These are phyloP conservation scores for Alviniconcha marisindica DNA, from an alignment of 1,140 invertebrate species.

Conservation along the genomic window DNA sequence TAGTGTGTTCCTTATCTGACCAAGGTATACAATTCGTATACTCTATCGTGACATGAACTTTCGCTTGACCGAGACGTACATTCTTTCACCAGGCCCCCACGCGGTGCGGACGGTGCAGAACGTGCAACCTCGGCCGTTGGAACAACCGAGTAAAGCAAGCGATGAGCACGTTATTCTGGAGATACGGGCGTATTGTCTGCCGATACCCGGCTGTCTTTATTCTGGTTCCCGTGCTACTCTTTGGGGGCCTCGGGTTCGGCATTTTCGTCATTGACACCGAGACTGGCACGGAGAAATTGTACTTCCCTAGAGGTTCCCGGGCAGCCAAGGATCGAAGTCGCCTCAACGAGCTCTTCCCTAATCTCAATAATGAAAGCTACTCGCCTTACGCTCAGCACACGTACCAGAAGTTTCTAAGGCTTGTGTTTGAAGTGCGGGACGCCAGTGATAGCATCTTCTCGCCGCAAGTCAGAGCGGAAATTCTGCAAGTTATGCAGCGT, in stretches of 20 bases:
- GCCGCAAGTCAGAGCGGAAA: not conserved
- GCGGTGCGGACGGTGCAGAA: not conserved
- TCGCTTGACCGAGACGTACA: too few species aligned
- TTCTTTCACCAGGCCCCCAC: too few species aligned
- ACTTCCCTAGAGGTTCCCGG: conserved; percentile 18
- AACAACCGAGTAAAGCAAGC: not conserved
- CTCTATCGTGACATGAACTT: too few species aligned
- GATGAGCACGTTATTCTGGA: not conserved
- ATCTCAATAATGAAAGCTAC: not conserved
- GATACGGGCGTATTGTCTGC: conserved; percentile 25
- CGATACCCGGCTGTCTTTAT: conserved; percentile 18
- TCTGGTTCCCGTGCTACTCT: conserved; percentile 9
- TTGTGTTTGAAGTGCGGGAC: not conserved
- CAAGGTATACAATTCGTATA: too few species aligned
- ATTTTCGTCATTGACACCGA: not conserved
- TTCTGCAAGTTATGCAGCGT: not conserved
- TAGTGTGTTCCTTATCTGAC: too few species aligned
- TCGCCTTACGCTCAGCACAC: not conserved
- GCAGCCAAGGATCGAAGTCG: conserved; percentile 4
- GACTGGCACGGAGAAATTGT: conserved; percentile 32
- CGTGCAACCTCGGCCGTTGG: not conserved
- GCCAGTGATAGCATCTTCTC: not conserved
- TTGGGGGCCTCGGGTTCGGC: not conserved
- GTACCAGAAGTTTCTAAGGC: not conserved
- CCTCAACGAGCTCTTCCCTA: conserved; percentile 18